These are phyloP conservation scores for Coelinius sp. DNA, from an alignment of 2,888 invertebrate species.

Conservation along the genomic window DNA sequence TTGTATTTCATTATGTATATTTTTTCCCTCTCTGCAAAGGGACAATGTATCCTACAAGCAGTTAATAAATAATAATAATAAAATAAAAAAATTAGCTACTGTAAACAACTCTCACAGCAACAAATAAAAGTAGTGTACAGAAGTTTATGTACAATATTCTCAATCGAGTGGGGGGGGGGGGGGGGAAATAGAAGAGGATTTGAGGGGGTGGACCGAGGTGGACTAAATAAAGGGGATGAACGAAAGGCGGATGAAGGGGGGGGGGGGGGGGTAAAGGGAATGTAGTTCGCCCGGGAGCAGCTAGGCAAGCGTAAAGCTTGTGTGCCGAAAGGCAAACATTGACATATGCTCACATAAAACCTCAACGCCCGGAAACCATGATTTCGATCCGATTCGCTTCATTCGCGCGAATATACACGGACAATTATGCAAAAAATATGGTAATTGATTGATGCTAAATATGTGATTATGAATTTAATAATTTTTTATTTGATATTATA, in stretches of 20 bases:
- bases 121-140: not conserved
- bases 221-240: slow-evolving; percentile 20
- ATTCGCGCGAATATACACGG: slow-evolving; percentile 32
- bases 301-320: slow-evolving; percentile 63
- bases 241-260: slow-evolving; percentile 3
- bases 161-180: too few species aligned
- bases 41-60: too few species aligned
- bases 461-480: too few species aligned
- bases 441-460: slow-evolving; percentile 25
- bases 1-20: too few species aligned
- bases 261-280: not conserved
- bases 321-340: slow-evolving; percentile 66
- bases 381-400: slow-evolving; percentile 37
- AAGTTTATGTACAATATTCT: too few species aligned
- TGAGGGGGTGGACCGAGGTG: slow-evolving; percentile 19
- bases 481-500: too few species aligned
- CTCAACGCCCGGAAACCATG: slow-evolving; percentile 50
- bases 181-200: not conserved
- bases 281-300: slow-evolving; percentile 47
- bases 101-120: too few species aligned
- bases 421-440: slow-evolving; percentile 34
- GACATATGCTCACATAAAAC: slow-evolving; percentile 66
- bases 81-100: too few species aligned
- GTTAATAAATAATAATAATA: too few species aligned
- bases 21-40: too few species aligned